Conservation (phyloP, 1,140 invertebrate genomes). For the Cardiocondyla obscurior region DNA sequence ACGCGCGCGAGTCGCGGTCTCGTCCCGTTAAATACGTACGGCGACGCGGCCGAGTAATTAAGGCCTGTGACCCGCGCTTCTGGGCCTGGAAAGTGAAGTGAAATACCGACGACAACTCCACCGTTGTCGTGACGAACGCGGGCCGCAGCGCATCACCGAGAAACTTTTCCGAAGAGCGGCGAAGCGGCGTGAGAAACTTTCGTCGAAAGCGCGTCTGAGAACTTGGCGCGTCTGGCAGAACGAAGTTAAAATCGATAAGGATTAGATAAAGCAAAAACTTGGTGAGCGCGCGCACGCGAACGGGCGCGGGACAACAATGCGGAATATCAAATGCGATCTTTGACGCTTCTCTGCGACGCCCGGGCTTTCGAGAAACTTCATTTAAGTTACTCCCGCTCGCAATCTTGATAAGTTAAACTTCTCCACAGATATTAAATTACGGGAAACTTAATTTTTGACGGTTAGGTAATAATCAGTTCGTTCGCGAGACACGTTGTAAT, state of each 20-base stretch:
- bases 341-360: background rate
- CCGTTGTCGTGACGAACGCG: background rate
- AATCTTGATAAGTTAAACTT: background rate
- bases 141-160: background rate
- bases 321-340: constrained; percentile 5
- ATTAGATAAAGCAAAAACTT: constrained; percentile 32
- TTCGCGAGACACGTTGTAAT: background rate
- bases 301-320: constrained; percentile 17
- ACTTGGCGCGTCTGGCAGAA: constrained; percentile 6
- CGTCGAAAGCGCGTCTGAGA: constrained; percentile 28
- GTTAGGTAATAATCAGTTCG: background rate
- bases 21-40: constrained; percentile 35
- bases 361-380: constrained; percentile 9
- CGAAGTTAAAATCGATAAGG: constrained; percentile 46
- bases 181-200: constrained; percentile 20
- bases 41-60: constrained; percentile 52
- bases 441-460: background rate
- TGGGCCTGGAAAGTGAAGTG: constrained; percentile 9
- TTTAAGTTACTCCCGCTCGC: background rate
- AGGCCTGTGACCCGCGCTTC: background rate
- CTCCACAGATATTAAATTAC: constrained; percentile 19
- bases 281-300: too few species aligned
- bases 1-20: background rate
- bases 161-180: constrained; percentile 5
- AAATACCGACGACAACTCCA: constrained; percentile 11